A percentile compares a stretch with the other conserved stretches of the same genome.
Conservation (phyloP, 2,113 vertebrate genomes). For the Galeopterus variegatus region DNA sequence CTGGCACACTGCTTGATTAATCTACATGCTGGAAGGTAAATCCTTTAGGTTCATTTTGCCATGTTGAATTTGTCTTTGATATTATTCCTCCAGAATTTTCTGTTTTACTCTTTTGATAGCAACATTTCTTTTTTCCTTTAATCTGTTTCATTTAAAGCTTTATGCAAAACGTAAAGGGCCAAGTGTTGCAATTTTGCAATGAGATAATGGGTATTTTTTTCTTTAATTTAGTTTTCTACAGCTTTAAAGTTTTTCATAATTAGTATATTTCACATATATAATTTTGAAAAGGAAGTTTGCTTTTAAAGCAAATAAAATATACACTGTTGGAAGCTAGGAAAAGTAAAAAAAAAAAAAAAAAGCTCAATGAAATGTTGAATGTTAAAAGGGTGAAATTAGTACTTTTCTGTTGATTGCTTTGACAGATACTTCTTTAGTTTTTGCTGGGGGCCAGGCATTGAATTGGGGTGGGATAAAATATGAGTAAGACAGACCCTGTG, state of each 20-base stretch:
- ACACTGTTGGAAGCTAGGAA: neutral
- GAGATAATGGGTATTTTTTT: neutral
- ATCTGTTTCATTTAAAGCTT: conserved; percentile 41
- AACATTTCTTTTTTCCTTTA: neutral
- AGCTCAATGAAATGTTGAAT: neutral
- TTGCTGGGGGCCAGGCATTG: neutral
- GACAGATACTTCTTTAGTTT: neutral
- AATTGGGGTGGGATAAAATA: neutral
- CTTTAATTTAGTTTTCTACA: neutral
- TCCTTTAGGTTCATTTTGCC: neutral
- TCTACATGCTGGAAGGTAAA: conserved; percentile 96
- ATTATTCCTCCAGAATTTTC: neutral
- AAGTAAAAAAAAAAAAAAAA: neutral
- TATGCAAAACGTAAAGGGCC: neutral
- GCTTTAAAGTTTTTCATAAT: conserved; percentile 32
- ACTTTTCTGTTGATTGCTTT: conserved; percentile 13
- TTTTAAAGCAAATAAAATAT: conserved; percentile 7
- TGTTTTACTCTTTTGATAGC: neutral
- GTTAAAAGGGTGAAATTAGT: neutral
- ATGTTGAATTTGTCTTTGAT: neutral
- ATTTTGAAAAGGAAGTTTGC: neutral
- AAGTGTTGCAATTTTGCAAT: neutral
- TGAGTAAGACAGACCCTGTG: neutral
- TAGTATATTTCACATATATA: neutral
- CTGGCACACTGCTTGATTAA: conserved; percentile 98